Evolutionary conservation across 2,797 vertebrate species (phyloP), one percentile per base, ranked within the genome.

Genomic region (Champsocephalus esox): DNA sequence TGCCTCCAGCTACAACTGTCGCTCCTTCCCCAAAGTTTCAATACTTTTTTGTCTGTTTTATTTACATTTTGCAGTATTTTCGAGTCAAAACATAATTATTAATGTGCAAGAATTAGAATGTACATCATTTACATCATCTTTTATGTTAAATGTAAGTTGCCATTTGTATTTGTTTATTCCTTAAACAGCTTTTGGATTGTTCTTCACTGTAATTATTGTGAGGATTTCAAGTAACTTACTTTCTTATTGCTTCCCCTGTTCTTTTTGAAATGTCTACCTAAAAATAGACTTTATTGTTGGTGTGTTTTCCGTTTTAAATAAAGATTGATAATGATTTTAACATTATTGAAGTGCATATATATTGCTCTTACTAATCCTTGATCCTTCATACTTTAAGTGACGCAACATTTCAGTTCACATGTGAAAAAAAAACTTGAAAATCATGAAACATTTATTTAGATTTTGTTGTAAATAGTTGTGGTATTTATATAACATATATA

Each of bases 1-100:
- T 46, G 72, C 63, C 67, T 60, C 10, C 44, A 51, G 48, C 55
- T 62, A 13, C 6, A 68, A 34, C 61, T 13, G 3, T 24, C 10
- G 19, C 24, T 44, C 7, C 50, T 11, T 19, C 66, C 32, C 68
- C 28, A 41, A 58, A 65, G 34, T 63, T 60, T 6, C 17, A 65
- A 17, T 5, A 9, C 9, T 61, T 62, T 66, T 58, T 38, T 16
- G 24, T 4, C 9, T 43, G 7, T 50, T 75, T 66, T 12, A 49
- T 60, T 63, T 11, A 12, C 1, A 54, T 51, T 66, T 58, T 11
- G 3, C 3, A 5, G 7, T 2, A 12, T 59, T 57, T 49, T 38
- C 34, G 1, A 1, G 34, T 13, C 2, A 38, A 38, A 38, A 38
- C 7, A 8, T n/a, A 0, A 28, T 41, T 64, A 56, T 64, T 3